Conservation (phyloP, 1,140 invertebrate genomes). For the Gyrodactylus bullatarudis region DNA sequence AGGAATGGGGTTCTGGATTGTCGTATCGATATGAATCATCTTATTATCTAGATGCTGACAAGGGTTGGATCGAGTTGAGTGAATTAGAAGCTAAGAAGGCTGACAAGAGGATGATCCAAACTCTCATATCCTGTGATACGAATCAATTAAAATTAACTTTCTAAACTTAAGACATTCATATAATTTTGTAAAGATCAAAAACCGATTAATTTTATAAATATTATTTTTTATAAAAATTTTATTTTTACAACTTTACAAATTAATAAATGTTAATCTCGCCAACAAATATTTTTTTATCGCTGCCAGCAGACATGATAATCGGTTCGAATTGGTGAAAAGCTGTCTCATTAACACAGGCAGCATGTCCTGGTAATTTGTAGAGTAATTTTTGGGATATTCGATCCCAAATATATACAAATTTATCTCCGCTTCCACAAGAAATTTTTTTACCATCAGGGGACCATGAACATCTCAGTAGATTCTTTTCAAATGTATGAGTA, state of each 20-base stretch:
- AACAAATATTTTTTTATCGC: slow-evolving; percentile 72
- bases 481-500: slow-evolving; percentile 89
- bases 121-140: background rate
- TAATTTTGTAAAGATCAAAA: too few relatives aligned
- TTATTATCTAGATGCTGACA: background rate
- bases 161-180: too few relatives aligned
- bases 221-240: background rate
- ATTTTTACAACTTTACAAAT: background rate
- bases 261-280: slow-evolving; percentile 40
- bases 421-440: slow-evolving; percentile 59
- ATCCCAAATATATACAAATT: slow-evolving; percentile 87
- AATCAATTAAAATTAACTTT: background rate
- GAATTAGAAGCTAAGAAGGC: background rate
- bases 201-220: too few relatives aligned
- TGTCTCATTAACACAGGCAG: slow-evolving; percentile 76
- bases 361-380: slow-evolving; percentile 87
- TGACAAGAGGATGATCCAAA: background rate
- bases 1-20: background rate
- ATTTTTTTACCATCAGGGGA: slow-evolving; percentile 42
- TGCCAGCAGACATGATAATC: slow-evolving; percentile 59
- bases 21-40: background rate
- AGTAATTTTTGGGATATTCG: slow-evolving; percentile 47
- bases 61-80: background rate
- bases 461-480: slow-evolving; percentile 52
- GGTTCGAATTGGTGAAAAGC: slow-evolving; percentile 81